Percentiles rank a stretch among this genome's conserved stretches.
These are phyloP conservation scores for Hippocampus barbouri DNA, from an alignment of 2,113 vertebrate species.

Conservation along the genomic window DNA sequence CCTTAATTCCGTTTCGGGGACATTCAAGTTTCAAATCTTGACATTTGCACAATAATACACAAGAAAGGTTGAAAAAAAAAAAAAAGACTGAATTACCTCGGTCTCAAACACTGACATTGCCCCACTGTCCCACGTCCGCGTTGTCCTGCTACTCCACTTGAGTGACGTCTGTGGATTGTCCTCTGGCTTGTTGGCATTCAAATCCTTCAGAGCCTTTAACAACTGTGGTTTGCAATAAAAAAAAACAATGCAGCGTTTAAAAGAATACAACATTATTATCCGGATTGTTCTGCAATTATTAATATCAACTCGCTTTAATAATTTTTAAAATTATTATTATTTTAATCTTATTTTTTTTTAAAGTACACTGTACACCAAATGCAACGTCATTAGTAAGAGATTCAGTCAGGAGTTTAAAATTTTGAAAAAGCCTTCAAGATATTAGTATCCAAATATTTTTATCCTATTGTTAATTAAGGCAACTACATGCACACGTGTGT, in stretches of 20 bases:
- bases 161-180: not conserved
- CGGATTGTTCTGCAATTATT: too few species aligned
- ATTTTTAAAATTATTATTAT: not conserved
- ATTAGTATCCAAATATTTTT: not conserved
- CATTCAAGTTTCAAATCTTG: not conserved
- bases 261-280: too few species aligned
- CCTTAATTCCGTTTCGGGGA: too few species aligned
- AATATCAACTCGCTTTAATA: not conserved
- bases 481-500: not conserved
- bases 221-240: not conserved
- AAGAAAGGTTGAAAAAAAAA: not conserved
- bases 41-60: not conserved
- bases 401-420: not conserved
- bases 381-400: not conserved
- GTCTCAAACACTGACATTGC: not conserved
- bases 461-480: not conserved
- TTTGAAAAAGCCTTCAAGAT: not conserved
- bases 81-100: not conserved
- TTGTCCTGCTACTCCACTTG: not conserved
- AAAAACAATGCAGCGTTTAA: not conserved
- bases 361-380: not conserved
- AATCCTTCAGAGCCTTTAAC: not conserved
- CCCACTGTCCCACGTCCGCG: not conserved
- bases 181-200: not conserved
- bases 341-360: not conserved